phyloP scores from a whole-genome alignment of 2,797 vertebrate species.

The Cynodonichthys magdalenae region DNA sequence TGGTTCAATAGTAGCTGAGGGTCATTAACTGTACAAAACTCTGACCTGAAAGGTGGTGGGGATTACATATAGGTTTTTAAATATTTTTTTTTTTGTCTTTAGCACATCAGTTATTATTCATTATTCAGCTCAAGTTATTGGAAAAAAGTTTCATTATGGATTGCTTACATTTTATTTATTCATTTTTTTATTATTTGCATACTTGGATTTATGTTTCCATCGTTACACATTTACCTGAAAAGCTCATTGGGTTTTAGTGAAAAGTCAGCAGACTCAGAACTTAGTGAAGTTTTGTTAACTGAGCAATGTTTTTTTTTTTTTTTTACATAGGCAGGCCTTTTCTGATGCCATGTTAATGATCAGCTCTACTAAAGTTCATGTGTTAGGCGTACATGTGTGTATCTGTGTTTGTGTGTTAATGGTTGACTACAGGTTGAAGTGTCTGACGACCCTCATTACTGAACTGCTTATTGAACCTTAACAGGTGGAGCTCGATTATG shows the following conservation, averaged over 20 bases:
- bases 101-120: too few species aligned
- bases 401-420: constrained; percentile 39
- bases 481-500: constrained; percentile 41
- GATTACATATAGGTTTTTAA: too few species aligned
- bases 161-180: too few species aligned
- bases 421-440: constrained; percentile 53
- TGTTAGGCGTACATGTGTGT: not conserved
- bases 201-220: too few species aligned
- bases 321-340: not conserved
- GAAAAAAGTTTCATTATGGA: too few species aligned
- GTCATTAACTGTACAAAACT: too few species aligned
- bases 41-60: too few species aligned
- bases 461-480: constrained; percentile 37
- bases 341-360: not conserved
- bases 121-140: too few species aligned
- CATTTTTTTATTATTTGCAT: too few species aligned
- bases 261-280: not conserved
- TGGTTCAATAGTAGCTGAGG: too few species aligned
- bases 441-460: constrained; percentile 51
- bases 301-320: not conserved
- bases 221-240: not conserved
- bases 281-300: too few species aligned
- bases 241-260: not conserved
- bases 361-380: not conserved
- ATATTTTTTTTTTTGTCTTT: too few species aligned